phyloP scores from a whole-genome alignment of 2,113 vertebrate genomes.

The Sardina pilchardus region DNA sequence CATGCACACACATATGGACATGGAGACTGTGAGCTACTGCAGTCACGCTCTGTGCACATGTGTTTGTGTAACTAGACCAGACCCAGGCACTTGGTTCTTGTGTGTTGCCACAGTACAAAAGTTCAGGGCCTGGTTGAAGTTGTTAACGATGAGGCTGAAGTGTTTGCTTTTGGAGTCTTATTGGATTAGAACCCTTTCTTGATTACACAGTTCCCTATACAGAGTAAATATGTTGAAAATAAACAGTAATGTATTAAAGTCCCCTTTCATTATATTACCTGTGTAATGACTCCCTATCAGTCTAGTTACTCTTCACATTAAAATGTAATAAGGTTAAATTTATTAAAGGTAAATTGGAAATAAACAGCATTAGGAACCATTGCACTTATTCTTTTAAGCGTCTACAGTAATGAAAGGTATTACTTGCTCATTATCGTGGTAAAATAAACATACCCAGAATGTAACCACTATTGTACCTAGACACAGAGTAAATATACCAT shows the following conservation, averaged over 20 bases:
- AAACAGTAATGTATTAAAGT: not conserved
- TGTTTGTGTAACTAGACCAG: too few species aligned
- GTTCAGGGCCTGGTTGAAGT: not conserved
- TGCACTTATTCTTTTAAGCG: too few species aligned
- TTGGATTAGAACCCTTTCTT: not conserved
- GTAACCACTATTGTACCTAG: too few species aligned
- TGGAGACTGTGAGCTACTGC: not conserved
- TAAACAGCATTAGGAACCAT: too few species aligned
- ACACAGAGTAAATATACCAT: too few species aligned
- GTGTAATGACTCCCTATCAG: not conserved
- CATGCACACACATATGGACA: not conserved
- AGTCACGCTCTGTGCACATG: not conserved
- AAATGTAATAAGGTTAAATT: not conserved
- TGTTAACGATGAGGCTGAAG: not conserved
- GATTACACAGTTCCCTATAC: not conserved
- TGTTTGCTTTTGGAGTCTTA: not conserved
- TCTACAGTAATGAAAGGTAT: not conserved
- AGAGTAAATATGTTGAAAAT: not conserved
- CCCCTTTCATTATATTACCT: not conserved
- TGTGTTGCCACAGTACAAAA: not conserved
- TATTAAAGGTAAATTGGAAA: too few species aligned
- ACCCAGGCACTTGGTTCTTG: not conserved
- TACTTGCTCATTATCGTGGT: not conserved
- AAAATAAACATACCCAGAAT: too few species aligned
- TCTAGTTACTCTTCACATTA: not conserved